A percentile compares a stretch with the other conserved stretches of the same genome.
Evolutionary conservation across 2,888 invertebrate genomes (phyloP).

Genomic region (Entomobrya proxima): DNA sequence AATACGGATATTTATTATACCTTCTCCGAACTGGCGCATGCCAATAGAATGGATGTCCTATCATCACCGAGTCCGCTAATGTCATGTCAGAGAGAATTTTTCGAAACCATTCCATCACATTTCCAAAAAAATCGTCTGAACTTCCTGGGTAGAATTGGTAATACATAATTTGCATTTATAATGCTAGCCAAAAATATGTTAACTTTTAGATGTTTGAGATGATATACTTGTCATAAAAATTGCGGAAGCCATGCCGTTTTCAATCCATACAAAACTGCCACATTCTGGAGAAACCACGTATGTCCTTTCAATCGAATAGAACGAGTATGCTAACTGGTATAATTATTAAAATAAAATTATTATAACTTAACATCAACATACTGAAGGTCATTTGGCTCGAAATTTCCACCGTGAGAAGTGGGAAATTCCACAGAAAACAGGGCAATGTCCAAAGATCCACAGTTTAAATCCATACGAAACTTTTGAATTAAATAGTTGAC

Average conservation of each 20-base stretch:
- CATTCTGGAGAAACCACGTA: conserved; percentile 48
- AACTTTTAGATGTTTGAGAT: neutral
- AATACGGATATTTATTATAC: neutral
- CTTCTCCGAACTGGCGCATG: conserved; percentile 65
- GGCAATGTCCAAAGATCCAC: conserved; percentile 40
- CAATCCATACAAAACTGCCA: conserved; percentile 44
- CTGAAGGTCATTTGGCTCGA: conserved; percentile 31
- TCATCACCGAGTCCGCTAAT: conserved; percentile 59
- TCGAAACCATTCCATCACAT: conserved; percentile 55
- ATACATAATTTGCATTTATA: neutral
- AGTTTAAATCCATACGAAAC: conserved; percentile 30
- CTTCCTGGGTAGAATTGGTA: neutral
- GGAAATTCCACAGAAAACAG: conserved; percentile 47
- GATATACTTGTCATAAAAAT: conserved; percentile 42
- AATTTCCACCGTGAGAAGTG: neutral
- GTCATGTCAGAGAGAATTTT: conserved; percentile 65
- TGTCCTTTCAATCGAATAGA: conserved; percentile 1
- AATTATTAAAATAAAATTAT: neutral
- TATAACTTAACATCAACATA: neutral
- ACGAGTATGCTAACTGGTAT: neutral
- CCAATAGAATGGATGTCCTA: conserved; percentile 69
- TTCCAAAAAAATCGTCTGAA: conserved; percentile 32
- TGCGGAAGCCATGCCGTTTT: conserved; percentile 50
- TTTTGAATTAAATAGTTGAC: conserved; percentile 45
- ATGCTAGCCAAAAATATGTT: neutral